Conservation (phyloP, 2,888 invertebrate genomes). For the Heliconius erato region DNA sequence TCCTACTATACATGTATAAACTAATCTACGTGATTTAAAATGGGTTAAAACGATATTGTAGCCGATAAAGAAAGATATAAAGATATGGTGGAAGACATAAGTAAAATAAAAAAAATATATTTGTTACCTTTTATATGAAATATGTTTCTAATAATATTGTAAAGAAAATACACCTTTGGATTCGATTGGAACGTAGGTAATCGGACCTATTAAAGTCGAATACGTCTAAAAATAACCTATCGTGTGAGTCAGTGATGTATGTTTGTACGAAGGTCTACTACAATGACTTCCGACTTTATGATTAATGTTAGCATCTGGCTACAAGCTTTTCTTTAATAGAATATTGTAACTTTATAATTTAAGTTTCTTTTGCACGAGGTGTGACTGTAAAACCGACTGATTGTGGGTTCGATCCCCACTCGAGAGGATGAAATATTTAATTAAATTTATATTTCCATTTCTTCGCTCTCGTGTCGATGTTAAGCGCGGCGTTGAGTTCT, state of each 20-base stretch:
- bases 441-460: too few species aligned
- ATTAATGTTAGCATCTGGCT: constrained; percentile 45
- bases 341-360: background rate
- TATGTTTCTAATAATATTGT: background rate
- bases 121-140: background rate
- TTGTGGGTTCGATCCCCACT: too few species aligned
- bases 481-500: too few species aligned
- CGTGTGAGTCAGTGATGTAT: constrained; percentile 49
- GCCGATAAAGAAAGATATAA: background rate
- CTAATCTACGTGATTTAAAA: background rate
- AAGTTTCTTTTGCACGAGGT: background rate
- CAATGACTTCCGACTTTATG: constrained; percentile 54
- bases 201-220: constrained; percentile 43
- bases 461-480: too few species aligned
- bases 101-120: too few species aligned
- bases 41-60: background rate
- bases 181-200: constrained; percentile 35
- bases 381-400: too few species aligned
- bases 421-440: too few species aligned
- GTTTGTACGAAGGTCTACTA: constrained; percentile 52
- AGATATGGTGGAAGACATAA: background rate
- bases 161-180: background rate
- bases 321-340: constrained; percentile 28
- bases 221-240: constrained; percentile 50
- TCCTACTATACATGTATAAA: background rate